A percentile compares a stretch with the other conserved stretches of the same genome.
phyloP scores from a whole-genome alignment of 1,140 invertebrate genomes.

The Triops longicaudatus region DNA sequence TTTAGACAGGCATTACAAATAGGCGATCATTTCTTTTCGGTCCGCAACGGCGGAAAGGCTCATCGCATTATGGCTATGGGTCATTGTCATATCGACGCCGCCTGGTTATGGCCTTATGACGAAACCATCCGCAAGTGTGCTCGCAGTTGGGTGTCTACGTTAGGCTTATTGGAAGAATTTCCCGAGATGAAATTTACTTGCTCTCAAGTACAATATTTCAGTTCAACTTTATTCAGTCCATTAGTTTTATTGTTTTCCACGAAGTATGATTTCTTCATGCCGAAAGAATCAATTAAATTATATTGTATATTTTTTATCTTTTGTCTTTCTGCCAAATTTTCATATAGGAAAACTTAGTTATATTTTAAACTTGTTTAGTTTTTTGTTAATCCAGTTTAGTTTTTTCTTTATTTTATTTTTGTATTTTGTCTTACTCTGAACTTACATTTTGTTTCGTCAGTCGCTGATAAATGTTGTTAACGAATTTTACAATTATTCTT shows the following conservation, averaged over 20 bases:
- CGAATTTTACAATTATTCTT: too few species aligned
- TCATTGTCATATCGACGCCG: slow-evolving; percentile 51
- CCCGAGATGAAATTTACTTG: slow-evolving; percentile 45
- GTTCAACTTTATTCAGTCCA: slow-evolving; percentile 26
- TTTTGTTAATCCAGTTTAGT: too few species aligned
- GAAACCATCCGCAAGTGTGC: slow-evolving; percentile 50
- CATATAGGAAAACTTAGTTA: too few species aligned
- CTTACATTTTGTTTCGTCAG: too few species aligned
- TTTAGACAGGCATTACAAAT: slow-evolving; percentile 40
- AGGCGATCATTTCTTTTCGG: slow-evolving; percentile 40
- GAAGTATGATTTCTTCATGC: too few species aligned
- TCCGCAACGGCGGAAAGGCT: slow-evolving; percentile 43
- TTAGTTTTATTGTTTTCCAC: slow-evolving; percentile 27
- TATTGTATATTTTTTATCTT: too few species aligned
- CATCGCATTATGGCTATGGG: slow-evolving; percentile 46
- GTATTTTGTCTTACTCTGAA: too few species aligned
- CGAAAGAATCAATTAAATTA: too few species aligned
- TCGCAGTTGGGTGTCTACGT: slow-evolving; percentile 43
- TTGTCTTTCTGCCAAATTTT: too few species aligned
- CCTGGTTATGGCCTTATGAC: slow-evolving; percentile 50
- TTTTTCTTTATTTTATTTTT: slow-evolving; percentile 18
- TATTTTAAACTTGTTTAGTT: too few species aligned
- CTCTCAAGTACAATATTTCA: slow-evolving; percentile 44
- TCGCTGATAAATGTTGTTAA: too few species aligned
- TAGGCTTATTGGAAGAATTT: slow-evolving; percentile 46